Percentiles rank a stretch among this genome's conserved stretches.
Evolutionary conservation across 1,140 invertebrate genomes (phyloP).

Genomic region (Ectropis grisescens): DNA sequence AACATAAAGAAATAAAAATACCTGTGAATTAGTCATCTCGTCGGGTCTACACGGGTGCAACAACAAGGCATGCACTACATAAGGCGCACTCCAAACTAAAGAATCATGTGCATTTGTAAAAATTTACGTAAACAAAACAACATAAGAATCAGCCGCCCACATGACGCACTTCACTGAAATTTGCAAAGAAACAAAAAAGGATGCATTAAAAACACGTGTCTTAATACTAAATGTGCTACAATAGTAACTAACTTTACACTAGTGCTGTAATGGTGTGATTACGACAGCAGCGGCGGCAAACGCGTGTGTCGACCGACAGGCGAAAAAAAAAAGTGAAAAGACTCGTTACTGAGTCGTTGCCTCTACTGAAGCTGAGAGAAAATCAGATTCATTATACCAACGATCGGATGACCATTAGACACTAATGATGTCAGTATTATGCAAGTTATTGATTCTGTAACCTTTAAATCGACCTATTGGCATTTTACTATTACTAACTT

Average conservation of each 20-base stretch:
- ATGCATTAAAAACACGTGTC: conserved; percentile 40
- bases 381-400: conserved; percentile 27
- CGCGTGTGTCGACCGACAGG: conserved; percentile 39
- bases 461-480: too few relatives aligned
- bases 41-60: conserved; percentile 42
- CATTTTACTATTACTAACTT: too few relatives aligned
- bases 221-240: too few relatives aligned
- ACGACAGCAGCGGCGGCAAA: conserved; percentile 23
- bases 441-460: too few relatives aligned
- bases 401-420: too few relatives aligned
- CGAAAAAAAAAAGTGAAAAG: conserved; percentile 68
- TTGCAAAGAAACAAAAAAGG: conserved; percentile 49
- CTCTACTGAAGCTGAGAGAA: conserved; percentile 43
- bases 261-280: conserved; percentile 30
- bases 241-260: too few relatives aligned
- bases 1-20: conserved; percentile 32
- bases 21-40: conserved; percentile 68
- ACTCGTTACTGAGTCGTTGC: conserved; percentile 26
- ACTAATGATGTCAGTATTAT: too few relatives aligned
- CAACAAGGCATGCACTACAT: conserved; percentile 64
- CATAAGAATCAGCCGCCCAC: conserved; percentile 50
- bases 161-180: conserved; percentile 65
- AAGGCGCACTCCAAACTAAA: conserved; percentile 52
- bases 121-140: conserved; percentile 48
- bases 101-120: conserved; percentile 53